Percentiles rank a stretch among this genome's conserved stretches.
Evolutionary conservation across 2,797 vertebrate genomes (phyloP).

Genomic region (Caiman crocodilus): DNA sequence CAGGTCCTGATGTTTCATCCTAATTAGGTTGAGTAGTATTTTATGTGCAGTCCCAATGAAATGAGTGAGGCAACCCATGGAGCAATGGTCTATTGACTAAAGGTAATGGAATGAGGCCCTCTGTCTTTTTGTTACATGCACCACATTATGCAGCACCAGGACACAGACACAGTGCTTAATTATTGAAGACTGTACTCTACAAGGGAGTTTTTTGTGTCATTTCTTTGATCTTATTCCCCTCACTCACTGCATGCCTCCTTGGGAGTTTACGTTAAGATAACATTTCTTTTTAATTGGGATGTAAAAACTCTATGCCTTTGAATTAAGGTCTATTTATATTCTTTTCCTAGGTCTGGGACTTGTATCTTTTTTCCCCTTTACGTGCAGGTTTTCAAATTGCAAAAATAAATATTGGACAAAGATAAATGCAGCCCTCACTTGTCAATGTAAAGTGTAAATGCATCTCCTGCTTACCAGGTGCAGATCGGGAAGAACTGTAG

Average conservation of each 20-base stretch:
- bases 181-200: background rate
- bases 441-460: background rate
- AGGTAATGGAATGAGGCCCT: background rate
- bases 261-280: slow-evolving; percentile 14
- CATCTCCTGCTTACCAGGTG: background rate
- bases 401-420: slow-evolving; percentile 15
- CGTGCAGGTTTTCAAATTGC: background rate
- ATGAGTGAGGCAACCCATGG: background rate
- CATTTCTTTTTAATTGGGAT: slow-evolving; percentile 31
- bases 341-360: background rate
- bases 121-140: background rate
- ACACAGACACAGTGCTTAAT: background rate
- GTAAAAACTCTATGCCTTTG: slow-evolving; percentile 8
- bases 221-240: slow-evolving; percentile 29
- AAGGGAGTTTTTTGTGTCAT: background rate
- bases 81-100: background rate
- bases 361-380: background rate
- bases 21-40: background rate
- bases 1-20: background rate
- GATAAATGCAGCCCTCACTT: background rate
- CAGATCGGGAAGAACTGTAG: background rate
- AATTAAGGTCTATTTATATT: background rate
- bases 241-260: background rate
- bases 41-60: background rate
- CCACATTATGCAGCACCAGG: background rate